These are phyloP conservation scores for Brachionus calyciflorus DNA, from an alignment of 1,140 invertebrate genomes.

Conservation along the genomic window DNA sequence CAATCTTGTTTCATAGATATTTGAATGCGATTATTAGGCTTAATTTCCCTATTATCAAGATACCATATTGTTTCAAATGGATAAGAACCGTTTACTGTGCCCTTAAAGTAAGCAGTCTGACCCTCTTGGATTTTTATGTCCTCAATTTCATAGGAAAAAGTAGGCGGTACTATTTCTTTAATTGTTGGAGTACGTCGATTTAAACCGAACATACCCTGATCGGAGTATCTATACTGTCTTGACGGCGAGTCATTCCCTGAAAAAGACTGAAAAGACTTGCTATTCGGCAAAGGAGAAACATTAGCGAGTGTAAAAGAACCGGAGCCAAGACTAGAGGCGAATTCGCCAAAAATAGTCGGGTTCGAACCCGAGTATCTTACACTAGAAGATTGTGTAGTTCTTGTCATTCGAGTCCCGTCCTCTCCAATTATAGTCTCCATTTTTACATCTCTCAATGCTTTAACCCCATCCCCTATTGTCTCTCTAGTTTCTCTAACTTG, in stretches of 20 bases:
- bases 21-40: background rate
- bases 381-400: background rate
- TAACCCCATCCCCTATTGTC: conserved; percentile 3
- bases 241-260: background rate
- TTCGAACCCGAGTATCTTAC: conserved; percentile 6
- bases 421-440: conserved; percentile 11
- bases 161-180: conserved; percentile 41
- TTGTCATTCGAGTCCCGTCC: background rate
- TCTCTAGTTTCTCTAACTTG: conserved; percentile 37
- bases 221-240: conserved; percentile 3
- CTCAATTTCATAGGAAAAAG: conserved; percentile 43
- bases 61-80: conserved; percentile 41
- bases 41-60: background rate
- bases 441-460: background rate
- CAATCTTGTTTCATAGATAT: conserved; percentile 28
- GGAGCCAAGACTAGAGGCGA: background rate
- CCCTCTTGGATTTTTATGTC: conserved; percentile 7
- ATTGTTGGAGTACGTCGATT: conserved; percentile 12
- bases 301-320: background rate
- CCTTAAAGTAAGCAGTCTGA: conserved; percentile 36
- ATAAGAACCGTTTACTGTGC: conserved; percentile 24
- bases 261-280: background rate
- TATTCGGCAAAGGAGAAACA: background rate
- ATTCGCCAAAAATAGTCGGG: background rate
- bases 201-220: background rate